These are phyloP conservation scores for Xenops minutus DNA, from an alignment of 2,797 vertebrate species.

Conservation along the genomic window DNA sequence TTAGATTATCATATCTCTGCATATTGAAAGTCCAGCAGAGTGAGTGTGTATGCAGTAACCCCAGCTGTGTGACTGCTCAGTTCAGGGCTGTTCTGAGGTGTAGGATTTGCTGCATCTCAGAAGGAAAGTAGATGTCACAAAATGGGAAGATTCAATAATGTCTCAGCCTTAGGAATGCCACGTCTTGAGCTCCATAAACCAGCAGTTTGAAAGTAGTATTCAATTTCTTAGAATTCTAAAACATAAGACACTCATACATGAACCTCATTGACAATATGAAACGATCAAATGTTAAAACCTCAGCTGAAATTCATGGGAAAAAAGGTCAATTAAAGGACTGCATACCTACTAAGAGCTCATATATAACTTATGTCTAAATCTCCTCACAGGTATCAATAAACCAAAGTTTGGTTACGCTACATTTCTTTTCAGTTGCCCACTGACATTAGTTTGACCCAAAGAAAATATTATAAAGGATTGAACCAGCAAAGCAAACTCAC, in stretches of 20 bases:
- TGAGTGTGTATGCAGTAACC: neutral
- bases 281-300: neutral
- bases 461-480: neutral
- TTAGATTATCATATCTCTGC: neutral
- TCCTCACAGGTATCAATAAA: neutral
- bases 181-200: neutral
- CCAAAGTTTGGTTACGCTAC: neutral
- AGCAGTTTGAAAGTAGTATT: neutral
- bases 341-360: neutral
- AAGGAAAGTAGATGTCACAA: neutral
- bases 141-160: neutral
- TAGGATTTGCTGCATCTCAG: neutral
- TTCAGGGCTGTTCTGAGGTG: neutral
- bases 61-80: rapidly evolving
- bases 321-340: neutral
- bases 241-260: neutral
- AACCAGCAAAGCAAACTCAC: neutral
- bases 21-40: neutral
- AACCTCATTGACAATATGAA: neutral
- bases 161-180: neutral
- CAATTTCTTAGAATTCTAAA: neutral
- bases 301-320: neutral
- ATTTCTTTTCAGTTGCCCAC: neutral
- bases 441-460: neutral
- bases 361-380: neutral